Conservation (phyloP, 2,888 invertebrate species). For the Clostera curtula region DNA sequence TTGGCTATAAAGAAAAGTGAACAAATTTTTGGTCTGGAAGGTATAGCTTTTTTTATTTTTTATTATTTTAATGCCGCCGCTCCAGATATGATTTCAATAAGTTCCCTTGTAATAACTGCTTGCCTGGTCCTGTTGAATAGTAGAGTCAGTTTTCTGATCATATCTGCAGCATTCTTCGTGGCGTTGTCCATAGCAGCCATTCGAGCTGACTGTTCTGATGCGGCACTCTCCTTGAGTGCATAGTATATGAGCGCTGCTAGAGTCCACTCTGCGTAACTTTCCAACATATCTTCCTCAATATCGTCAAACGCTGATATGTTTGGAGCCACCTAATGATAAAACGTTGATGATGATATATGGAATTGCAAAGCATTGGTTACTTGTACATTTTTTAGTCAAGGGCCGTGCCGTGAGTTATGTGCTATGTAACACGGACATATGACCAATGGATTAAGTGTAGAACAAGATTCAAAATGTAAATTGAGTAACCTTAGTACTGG, state of each 20-base stretch:
- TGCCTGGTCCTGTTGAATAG: slow-evolving; percentile 86
- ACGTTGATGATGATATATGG: not conserved
- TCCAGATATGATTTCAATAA: slow-evolving; percentile 94
- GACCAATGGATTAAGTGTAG: no score
- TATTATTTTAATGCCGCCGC: slow-evolving; percentile 81
- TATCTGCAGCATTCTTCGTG: slow-evolving; percentile 87
- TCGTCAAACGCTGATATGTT: slow-evolving; percentile 82
- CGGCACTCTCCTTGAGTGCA: slow-evolving; percentile 83
- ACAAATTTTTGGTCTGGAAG: not conserved
- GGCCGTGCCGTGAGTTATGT: no score
- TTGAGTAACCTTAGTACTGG: no score
- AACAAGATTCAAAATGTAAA: no score
- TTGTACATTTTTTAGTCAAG: no score
- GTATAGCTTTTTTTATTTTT: not conserved
- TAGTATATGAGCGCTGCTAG: slow-evolving; percentile 82
- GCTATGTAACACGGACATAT: no score
- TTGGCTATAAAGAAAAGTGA: no score
- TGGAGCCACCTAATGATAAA: slow-evolving; percentile 60
- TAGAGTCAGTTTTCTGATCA: slow-evolving; percentile 83
- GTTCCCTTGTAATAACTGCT: slow-evolving; percentile 89
- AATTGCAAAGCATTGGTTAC: not conserved
- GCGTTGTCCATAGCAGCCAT: slow-evolving; percentile 92
- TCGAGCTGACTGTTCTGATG: slow-evolving; percentile 85
- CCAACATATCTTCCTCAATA: slow-evolving; percentile 78
- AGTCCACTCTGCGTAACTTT: slow-evolving; percentile 83